phyloP scores from a whole-genome alignment of 2,888 invertebrate species.

The Epinotia ramella region DNA sequence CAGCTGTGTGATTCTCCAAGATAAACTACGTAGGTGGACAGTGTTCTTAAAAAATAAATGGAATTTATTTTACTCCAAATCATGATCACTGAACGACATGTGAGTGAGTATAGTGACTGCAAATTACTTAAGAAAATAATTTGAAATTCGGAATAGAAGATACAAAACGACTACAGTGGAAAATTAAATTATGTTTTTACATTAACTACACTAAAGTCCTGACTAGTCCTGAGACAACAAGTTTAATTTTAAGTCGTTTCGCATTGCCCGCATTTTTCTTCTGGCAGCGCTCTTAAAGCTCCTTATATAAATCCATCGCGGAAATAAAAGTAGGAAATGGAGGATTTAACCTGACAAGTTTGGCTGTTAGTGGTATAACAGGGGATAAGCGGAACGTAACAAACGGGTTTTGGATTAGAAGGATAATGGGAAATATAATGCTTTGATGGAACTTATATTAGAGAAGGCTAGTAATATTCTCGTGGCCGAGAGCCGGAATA shows the following conservation, averaged over 20 bases:
- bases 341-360: slow-evolving; percentile 36
- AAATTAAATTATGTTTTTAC: not conserved
- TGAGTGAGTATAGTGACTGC: no score
- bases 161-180: not conserved
- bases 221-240: not conserved
- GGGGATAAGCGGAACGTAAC: slow-evolving; percentile 29
- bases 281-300: slow-evolving; percentile 23
- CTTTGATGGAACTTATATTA: not conserved
- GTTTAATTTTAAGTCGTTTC: slow-evolving; percentile 18
- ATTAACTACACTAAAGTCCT: not conserved
- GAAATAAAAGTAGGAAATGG: slow-evolving; percentile 15
- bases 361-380: slow-evolving; percentile 28
- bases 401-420: slow-evolving; percentile 10
- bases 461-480: not conserved
- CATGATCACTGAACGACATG: no score
- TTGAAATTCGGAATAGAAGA: not conserved
- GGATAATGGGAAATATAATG: slow-evolving; percentile 16
- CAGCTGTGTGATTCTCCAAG: not conserved
- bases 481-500: not conserved
- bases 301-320: slow-evolving; percentile 32
- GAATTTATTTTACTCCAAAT: not conserved
- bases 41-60: not conserved
- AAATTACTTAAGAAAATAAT: not conserved
- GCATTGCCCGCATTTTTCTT: slow-evolving; percentile 4
- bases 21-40: not conserved